Base-by-base conservation (phyloP, 2,888 invertebrate species). In the Minunthozetes semirufus region DNA sequence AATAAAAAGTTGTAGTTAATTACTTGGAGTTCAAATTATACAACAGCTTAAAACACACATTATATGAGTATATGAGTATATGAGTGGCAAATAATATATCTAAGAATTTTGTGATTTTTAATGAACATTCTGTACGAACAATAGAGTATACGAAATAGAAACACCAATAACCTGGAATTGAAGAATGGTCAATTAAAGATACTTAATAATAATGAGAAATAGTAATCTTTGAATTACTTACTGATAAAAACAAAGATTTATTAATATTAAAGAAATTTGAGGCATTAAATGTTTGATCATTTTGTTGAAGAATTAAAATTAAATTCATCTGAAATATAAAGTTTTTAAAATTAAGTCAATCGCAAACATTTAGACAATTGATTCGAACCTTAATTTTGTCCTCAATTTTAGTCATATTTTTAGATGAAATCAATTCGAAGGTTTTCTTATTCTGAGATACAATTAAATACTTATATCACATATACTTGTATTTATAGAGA, bases 261-360 rank as follows among this genome's bases (percentile, higher is more conserved):
- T 27, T 59, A 27, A 59, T 11, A 59, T 59, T 27, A 27, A 59
- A 59, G 27, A 25, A 59, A 27, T 59, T 59, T 6, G 59, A 59
- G 2, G 59, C 59, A 59, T 59, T 59, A 27, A 59, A 59, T 27
- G 59, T 59, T 25, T 59, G 59, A 25, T 59, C 27, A 59, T 59
- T 59, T 27, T 27, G 13, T 59, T 59, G 59, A 17, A 59, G 13
- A 25, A 4, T 11, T 1, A 59, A 15, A 27, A 59, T 27, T 5
- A 27, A 27, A 11, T 27, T 59, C 13, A 59, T 11, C 59, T 59
- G 27, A 25, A 8, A 19, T 56, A 3, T 27, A 27, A 27, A 27
- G 25, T 25, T 59, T 13, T 42, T 42, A 11, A 42, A 42, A 9
- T 42, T 42, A 13, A 42, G 4, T 48, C n/a, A 48, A 48, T 48